These are phyloP conservation scores for Cephus sareptanus DNA, from an alignment of 2,888 invertebrate genomes.

Conservation along the genomic window DNA sequence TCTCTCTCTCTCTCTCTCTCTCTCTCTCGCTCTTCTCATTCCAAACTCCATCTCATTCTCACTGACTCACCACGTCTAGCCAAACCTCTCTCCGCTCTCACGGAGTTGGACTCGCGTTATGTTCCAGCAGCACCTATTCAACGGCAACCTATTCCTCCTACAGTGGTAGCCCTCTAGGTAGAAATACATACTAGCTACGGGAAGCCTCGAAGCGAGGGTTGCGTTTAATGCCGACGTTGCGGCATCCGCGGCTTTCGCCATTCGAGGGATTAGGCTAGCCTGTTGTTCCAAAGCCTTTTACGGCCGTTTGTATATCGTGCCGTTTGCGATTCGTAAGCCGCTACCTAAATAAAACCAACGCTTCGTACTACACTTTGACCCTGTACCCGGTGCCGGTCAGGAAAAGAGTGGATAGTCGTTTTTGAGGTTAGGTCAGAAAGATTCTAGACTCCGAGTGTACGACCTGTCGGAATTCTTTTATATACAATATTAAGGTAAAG, in stretches of 20 bases:
- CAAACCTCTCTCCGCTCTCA: not conserved
- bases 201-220: constrained; percentile 19
- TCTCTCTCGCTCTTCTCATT: constrained; percentile 16
- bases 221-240: constrained; percentile 30
- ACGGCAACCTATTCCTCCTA: constrained; percentile 27
- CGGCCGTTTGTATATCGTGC: constrained; percentile 10
- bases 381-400: not conserved
- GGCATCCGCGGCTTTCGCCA: constrained; percentile 23
- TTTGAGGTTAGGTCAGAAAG: not conserved
- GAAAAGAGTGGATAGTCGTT: not conserved
- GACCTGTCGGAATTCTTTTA: not conserved
- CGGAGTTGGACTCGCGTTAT: constrained; percentile 31
- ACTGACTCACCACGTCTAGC: constrained; percentile 10
- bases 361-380: not conserved
- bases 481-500: not conserved
- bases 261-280: constrained; percentile 34
- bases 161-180: not conserved
- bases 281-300: constrained; percentile 13
- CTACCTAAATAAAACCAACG: not conserved
- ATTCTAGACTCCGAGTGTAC: not conserved
- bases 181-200: not conserved
- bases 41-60: constrained; percentile 10
- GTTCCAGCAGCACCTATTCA: constrained; percentile 28
- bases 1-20: not conserved
- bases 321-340: not conserved